These are phyloP conservation scores for Echiichthys vipera DNA, from an alignment of 2,797 vertebrate genomes.

Conservation along the genomic window DNA sequence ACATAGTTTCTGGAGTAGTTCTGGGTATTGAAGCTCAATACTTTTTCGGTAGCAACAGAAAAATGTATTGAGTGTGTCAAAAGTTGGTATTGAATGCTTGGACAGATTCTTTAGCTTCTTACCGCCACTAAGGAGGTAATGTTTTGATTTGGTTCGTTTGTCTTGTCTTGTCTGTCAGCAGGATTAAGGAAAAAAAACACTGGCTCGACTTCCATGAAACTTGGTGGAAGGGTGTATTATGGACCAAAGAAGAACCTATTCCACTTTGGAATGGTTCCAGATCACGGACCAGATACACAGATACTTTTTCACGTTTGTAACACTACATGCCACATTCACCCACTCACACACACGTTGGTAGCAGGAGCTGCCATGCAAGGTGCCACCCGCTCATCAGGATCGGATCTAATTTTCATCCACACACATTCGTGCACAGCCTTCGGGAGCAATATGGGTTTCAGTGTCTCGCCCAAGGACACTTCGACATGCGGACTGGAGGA, in stretches of 20 bases:
- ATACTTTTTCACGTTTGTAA: not conserved
- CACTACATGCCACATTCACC: too few species aligned
- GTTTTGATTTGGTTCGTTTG: not conserved
- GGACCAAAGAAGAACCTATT: not conserved
- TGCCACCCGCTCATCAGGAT: too few species aligned
- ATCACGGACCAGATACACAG: not conserved
- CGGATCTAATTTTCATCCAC: too few species aligned
- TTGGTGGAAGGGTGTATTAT: not conserved
- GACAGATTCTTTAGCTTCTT: not conserved
- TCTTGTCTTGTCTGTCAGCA: not conserved
- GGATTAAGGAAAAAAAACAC: not conserved
- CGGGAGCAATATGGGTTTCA: too few species aligned
- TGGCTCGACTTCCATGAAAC: too few species aligned
- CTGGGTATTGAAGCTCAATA: not conserved
- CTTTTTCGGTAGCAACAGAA: not conserved
- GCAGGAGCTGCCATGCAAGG: too few species aligned
- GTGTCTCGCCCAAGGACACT: too few species aligned
- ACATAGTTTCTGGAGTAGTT: not conserved
- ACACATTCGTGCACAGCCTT: too few species aligned
- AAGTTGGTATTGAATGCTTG: not conserved
- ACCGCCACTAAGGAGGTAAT: too few species aligned
- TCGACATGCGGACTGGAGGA: too few species aligned
- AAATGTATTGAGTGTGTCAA: not conserved
- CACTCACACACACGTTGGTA: too few species aligned
- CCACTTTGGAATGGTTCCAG: not conserved